Evolutionary conservation across 2,113 vertebrate species (phyloP), one percentile per base, ranked within the genome.

Genomic region (Istiophorus platypterus): DNA sequence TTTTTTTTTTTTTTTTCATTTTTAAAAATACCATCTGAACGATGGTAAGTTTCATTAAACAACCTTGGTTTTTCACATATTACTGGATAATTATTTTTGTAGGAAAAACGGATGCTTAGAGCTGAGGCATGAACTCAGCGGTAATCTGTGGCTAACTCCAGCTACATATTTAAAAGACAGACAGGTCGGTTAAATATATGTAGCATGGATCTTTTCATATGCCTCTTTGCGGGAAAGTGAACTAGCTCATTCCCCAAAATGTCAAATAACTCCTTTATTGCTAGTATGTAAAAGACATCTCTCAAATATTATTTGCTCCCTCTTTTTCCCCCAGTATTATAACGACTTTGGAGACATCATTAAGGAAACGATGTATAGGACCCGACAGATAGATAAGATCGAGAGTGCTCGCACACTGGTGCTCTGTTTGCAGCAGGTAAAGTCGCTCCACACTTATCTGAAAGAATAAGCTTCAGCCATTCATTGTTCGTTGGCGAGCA

Each of bases 331-430:
- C 22, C 88, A 98, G 97, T 94, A 93, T 63, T 95, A 96, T 84
- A 96, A 92, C 52, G 95, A 97, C 87, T 98, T 97, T 81, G 97
- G 97, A 29, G 97, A 98, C 91, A 97, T 98, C 92, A 97, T 98
- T 91, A 97, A 97, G 87, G 97, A 98, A 93, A 97, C 88, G 0
- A 82, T 98, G 83, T 96, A 92, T 92, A 90, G 95, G 89, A 97
- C 91, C 0, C 93, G 97, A 78, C 96, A 96, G 82, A 95, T 82
- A 22, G 95, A 97, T 89, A 97, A 95, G 92, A 95, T 97, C 3
- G 94, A 96, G 87, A 96, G 96, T 11, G 90, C 97, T 64, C 96
- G 94, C 61, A 95, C 96, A 0, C 85, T 97, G 86, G 92, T 96
- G 79, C 95, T 96, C 47, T 96, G 96, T 83, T 89, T 98, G 90